Conservation (phyloP, 2,113 vertebrate genomes). For the Sisor rabdophorus region DNA sequence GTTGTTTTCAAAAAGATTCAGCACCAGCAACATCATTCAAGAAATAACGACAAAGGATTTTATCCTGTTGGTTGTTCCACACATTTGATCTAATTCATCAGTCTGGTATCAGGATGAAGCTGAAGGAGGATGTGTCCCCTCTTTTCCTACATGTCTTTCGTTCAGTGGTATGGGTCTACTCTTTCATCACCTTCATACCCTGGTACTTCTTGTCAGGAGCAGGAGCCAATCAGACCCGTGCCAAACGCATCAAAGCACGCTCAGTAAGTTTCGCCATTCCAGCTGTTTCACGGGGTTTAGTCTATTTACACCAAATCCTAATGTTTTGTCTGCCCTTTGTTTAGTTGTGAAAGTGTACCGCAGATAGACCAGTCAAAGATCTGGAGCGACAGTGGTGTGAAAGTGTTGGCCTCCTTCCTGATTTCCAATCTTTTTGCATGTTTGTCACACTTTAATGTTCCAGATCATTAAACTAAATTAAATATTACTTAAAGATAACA, state of each 20-base stretch:
- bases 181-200: slow-evolving; percentile 85
- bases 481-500: too few species aligned
- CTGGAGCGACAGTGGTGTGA: too few species aligned
- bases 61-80: neutral
- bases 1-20: slow-evolving; percentile 9
- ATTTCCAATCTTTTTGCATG: too few species aligned
- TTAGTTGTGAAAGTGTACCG: too few species aligned
- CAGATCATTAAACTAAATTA: too few species aligned
- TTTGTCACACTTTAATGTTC: too few species aligned
- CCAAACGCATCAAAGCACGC: slow-evolving; percentile 81
- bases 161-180: slow-evolving; percentile 84
- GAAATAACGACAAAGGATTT: slow-evolving; percentile 23
- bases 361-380: too few species aligned
- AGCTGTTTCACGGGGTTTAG: neutral
- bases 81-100: too few species aligned
- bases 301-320: too few species aligned
- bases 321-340: too few species aligned
- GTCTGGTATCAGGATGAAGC: slow-evolving; percentile 79
- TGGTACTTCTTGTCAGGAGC: slow-evolving; percentile 89
- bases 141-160: slow-evolving; percentile 86
- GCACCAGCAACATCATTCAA: neutral
- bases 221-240: slow-evolving; percentile 69
- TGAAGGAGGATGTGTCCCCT: slow-evolving; percentile 91
- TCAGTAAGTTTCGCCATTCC: slow-evolving; percentile 54
- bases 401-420: too few species aligned